These are phyloP conservation scores for Saturnia pavonia DNA, from an alignment of 2,888 invertebrate genomes.

Conservation along the genomic window DNA sequence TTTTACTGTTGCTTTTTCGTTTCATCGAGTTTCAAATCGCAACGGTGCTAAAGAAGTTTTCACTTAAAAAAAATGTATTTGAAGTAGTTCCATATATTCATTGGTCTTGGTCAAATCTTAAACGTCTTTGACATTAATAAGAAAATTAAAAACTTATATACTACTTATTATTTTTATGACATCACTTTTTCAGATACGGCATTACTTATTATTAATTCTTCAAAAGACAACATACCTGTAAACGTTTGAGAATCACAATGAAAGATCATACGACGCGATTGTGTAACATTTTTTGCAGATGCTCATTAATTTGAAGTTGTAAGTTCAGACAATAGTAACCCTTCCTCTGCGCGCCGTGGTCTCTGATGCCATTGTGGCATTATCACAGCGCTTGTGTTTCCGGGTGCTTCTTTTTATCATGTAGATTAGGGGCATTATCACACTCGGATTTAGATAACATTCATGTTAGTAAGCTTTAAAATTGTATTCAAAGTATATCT, in stretches of 20 bases:
- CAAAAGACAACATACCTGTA: conserved; percentile 25
- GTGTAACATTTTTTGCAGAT: conserved; percentile 74
- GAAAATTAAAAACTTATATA: no score
- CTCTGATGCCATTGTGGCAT: conserved; percentile 62
- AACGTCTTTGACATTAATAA: no score
- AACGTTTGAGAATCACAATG: conserved; percentile 58
- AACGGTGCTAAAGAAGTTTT: no score
- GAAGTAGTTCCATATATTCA: no score
- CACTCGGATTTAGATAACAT: conserved; percentile 63
- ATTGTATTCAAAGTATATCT: conserved; percentile 30
- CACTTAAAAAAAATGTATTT: no score
- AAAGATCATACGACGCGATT: conserved; percentile 75
- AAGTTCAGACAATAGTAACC: conserved; percentile 74
- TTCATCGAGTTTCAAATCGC: no score
- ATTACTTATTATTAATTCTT: neutral
- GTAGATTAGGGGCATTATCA: conserved; percentile 74
- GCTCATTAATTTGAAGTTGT: conserved; percentile 79
- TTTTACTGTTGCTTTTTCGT: no score
- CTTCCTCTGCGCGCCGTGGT: conserved; percentile 58
- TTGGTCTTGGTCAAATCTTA: no score
- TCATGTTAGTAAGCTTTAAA: conserved; percentile 35
- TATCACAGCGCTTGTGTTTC: conserved; percentile 72
- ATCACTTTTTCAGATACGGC: no score
- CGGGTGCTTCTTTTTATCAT: conserved; percentile 77
- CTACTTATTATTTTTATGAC: no score